Conservation (phyloP, 92 coral and sea anemone genomes). For the Micromussa lordhowensis region DNA sequence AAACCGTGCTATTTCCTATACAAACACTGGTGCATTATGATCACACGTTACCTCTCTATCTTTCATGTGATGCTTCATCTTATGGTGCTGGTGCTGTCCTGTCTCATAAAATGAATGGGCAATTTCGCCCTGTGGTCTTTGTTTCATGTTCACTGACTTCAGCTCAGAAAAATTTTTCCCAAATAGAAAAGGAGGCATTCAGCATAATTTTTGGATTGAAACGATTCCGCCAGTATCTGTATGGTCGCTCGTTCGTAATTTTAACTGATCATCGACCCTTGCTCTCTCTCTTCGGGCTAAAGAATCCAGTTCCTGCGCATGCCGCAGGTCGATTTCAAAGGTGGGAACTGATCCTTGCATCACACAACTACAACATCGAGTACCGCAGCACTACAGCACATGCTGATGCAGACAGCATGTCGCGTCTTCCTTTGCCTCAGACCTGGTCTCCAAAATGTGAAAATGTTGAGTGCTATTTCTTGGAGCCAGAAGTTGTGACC, state of each 20-base stretch:
- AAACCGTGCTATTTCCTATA: too few species aligned
- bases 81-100: constrained; percentile 60
- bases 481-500: constrained; percentile 59
- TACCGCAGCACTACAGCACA: constrained; percentile 56
- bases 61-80: constrained; percentile 69
- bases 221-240: constrained; percentile 56
- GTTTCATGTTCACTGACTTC: constrained; percentile 42
- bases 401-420: constrained; percentile 73
- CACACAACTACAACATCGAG: constrained; percentile 68
- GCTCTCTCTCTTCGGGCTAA: constrained; percentile 57
- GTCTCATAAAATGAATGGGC: constrained; percentile 50
- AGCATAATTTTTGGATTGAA: constrained; percentile 67
- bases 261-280: constrained; percentile 66
- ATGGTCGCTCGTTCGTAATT: constrained; percentile 54
- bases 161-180: constrained; percentile 42
- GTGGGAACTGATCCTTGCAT: constrained; percentile 71
- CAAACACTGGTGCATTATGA: too few species aligned
- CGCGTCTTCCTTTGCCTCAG: constrained; percentile 61
- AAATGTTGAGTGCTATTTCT: constrained; percentile 68
- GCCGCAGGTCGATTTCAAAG: constrained; percentile 72
- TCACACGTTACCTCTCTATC: too few species aligned
- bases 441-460: constrained; percentile 63
- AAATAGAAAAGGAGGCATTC: constrained; percentile 60
- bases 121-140: too few species aligned
- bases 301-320: constrained; percentile 47